A percentile compares a stretch with the other conserved stretches of the same genome.
phyloP scores from a whole-genome alignment of 1,140 invertebrate genomes.

The Berghia stephanieae region DNA sequence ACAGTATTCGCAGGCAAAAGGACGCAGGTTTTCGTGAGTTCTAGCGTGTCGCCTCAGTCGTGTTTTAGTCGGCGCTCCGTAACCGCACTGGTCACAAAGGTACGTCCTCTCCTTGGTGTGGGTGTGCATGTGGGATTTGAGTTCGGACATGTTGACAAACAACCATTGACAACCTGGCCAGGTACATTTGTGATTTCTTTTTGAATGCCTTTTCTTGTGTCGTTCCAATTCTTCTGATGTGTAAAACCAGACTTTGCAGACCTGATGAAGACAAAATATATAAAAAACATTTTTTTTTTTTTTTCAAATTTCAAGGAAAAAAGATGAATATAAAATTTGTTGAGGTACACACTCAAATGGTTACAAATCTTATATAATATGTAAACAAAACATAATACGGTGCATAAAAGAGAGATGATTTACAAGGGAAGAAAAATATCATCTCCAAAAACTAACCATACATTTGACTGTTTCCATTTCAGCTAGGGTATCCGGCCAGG shows the following conservation, averaged over 20 bases:
- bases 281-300: background rate
- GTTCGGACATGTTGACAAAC: constrained; percentile 65
- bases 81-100: constrained; percentile 75
- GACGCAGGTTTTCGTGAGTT: constrained; percentile 69
- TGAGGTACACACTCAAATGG: too few species aligned
- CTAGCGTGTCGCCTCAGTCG: constrained; percentile 72
- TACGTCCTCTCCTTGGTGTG: constrained; percentile 68
- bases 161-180: constrained; percentile 63
- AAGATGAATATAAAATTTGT: too few species aligned
- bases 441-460: too few species aligned
- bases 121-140: constrained; percentile 55
- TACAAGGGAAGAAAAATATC: too few species aligned
- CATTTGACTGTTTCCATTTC: too few species aligned
- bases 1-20: constrained; percentile 83
- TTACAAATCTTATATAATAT: too few species aligned
- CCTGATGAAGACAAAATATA: constrained; percentile 15
- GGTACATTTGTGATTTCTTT: constrained; percentile 73
- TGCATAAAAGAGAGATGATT: too few species aligned
- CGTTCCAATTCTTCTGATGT: constrained; percentile 71
- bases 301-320: background rate
- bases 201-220: constrained; percentile 73
- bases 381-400: too few species aligned
- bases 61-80: constrained; percentile 80
- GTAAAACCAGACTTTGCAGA: constrained; percentile 72
- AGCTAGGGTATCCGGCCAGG: too few species aligned